Evolutionary conservation across 2,113 vertebrate genomes (phyloP).

Genomic region (Hymenochirus boettgeri): DNA sequence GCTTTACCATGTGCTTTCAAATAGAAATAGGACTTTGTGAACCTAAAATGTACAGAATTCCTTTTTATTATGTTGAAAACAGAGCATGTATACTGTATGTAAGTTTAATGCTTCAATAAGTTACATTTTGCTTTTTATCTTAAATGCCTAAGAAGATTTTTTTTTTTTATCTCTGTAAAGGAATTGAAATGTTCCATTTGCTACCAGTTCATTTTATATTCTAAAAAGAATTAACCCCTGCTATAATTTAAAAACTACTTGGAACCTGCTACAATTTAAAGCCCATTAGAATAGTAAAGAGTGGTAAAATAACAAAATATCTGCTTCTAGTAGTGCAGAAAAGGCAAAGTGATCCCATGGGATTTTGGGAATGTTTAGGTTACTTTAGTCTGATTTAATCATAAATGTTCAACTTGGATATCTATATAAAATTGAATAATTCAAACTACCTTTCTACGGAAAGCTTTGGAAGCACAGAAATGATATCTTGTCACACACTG

Average conservation of each 20-base stretch:
- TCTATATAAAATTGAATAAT: too few relatives aligned
- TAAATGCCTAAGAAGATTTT: slow-evolving; percentile 5
- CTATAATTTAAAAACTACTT: background rate
- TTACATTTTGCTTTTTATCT: slow-evolving; percentile 25
- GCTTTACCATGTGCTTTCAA: slow-evolving; percentile 20
- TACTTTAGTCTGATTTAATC: too few relatives aligned
- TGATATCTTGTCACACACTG: too few relatives aligned
- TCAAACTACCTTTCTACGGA: too few relatives aligned
- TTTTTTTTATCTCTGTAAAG: slow-evolving; percentile 5
- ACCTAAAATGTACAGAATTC: slow-evolving; percentile 23
- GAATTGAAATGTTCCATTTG: slow-evolving; percentile 34
- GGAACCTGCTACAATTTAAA: background rate
- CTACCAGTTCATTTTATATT: slow-evolving; percentile 10
- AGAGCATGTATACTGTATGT: slow-evolving; percentile 13
- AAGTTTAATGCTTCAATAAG: background rate
- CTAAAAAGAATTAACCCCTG: background rate
- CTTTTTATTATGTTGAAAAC: slow-evolving; percentile 9
- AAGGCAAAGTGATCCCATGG: background rate
- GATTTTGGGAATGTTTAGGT: background rate
- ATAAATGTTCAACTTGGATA: too few relatives aligned
- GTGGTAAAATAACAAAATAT: background rate
- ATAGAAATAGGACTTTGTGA: slow-evolving; percentile 5
- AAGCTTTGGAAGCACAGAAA: too few relatives aligned
- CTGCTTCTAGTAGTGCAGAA: background rate
- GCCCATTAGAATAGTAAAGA: background rate